A percentile compares a stretch with the other conserved stretches of the same genome.
These are phyloP conservation scores for Eupsittula cactorum DNA, from an alignment of 2,113 vertebrate genomes.

Conservation along the genomic window DNA sequence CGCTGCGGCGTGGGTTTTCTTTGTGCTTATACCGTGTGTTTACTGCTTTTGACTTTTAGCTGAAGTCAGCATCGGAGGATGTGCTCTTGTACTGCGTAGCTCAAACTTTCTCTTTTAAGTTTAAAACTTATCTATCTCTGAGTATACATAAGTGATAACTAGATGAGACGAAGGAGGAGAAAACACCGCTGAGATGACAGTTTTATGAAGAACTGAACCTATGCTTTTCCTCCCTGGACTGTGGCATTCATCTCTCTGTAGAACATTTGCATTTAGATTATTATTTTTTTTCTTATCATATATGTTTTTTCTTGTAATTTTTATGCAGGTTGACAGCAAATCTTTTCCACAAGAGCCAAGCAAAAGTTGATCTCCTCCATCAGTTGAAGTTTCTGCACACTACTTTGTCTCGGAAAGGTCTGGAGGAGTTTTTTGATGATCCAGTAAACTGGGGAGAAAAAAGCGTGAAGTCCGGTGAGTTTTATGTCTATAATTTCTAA, in stretches of 20 bases:
- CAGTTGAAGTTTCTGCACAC: constrained; percentile 80
- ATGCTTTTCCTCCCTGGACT: fast-evolving
- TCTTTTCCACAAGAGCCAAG: not conserved
- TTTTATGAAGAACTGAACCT: not conserved
- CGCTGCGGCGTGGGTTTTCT: fast-evolving
- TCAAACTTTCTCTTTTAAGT: not conserved
- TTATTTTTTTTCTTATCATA: not conserved
- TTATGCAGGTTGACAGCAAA: constrained; percentile 15
- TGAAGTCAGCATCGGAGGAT: fast-evolving
- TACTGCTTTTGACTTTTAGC: not conserved
- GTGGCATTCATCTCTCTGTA: fast-evolving
- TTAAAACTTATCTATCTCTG: not conserved
- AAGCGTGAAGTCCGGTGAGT: constrained; percentile 90
- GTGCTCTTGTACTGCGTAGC: fast-evolving
- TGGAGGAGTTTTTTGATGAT: constrained; percentile 94
- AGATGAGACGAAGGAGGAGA: not conserved
- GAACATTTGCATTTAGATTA: not conserved
- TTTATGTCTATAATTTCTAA: not conserved
- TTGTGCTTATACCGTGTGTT: fast-evolving
- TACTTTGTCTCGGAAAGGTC: constrained; percentile 76
- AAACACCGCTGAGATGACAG: fast-evolving
- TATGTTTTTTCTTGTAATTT: not conserved
- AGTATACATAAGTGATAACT: not conserved
- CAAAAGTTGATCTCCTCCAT: not conserved
- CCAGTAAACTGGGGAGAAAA: constrained; percentile 90